Evolutionary conservation across 2,113 vertebrate species (phyloP), one percentile per base, ranked within the genome.

Genomic region (Furnarius figulus): DNA sequence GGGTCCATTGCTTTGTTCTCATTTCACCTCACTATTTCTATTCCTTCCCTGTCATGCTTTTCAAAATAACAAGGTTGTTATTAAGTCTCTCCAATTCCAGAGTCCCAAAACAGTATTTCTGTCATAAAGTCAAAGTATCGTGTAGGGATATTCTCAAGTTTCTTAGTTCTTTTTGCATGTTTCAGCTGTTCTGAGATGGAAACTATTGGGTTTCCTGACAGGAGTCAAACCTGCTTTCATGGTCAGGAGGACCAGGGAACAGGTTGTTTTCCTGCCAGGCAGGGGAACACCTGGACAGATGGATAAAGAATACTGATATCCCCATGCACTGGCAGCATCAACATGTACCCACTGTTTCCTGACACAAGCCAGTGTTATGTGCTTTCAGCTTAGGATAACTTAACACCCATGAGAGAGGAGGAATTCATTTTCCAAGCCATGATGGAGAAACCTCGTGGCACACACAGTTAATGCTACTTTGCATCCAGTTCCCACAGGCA

Each of bases 1-100:
- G 15, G 33, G 49, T 65, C 28, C 22, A 18, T 49, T 89, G 81
- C 56, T 72, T 71, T 68, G 37, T 27, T 87, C 40, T 82, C 20
- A 40, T 73, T 90, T 96, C 76, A 85, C n/a, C 58, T 78, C 55
- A 81, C 47, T 65, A 78, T 76, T 94, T 85, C 49, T 91, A 56
- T 33, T 92, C 50, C 37, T 89, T 76, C n/a, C 18, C 21, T 55
- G 18, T 47, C 46, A 89, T 15, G 14, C 22, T 21, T 82, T 75
- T 58, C 49, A 70, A 85, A 93, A 72, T 44, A 92, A 47, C 25
- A 46, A 44, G 13, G 62, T 62, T 20, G 35, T 53, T 86, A 81
- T 37, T 86, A 92, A 85, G 20, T 67, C 10, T 22, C 13, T 62
- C 25, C 46, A 85, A 81, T 85, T 78, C 20, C 28, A 55, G 37